Base-by-base conservation (phyloP, 2,888 invertebrate species). In the Euplexia lucipara region DNA sequence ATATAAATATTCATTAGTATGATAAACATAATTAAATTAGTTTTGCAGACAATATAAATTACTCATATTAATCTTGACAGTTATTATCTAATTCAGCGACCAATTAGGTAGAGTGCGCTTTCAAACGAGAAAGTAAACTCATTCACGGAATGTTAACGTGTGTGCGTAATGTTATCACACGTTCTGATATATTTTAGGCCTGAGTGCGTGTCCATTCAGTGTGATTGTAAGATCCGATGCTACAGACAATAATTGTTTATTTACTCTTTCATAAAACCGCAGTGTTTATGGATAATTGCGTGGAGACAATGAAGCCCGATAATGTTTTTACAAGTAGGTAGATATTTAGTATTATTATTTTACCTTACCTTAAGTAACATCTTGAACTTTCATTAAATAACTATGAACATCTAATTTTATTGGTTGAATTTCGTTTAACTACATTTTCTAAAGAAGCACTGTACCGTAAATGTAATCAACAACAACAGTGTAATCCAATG, bases 181-280 rank as follows among this genome's bases (percentile, higher is more conserved):
- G 66, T 58, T 37, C 51, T 41, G 44, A 65, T 75, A 53, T 67
- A 62, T 70, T 80, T 75, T 47, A 61, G 67, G 44, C 65, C 45
- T 58, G 72, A 67, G 63, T 70, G 80, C 72, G 80, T 77, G 71
- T 67, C 75, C 77, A 74, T 78, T 77, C 73, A 71, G 54, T 65
- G 49, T 81, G 80, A 84, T 80, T 78, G 68, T 66, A 69, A 73
- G 78, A 75, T 67, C 49, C 62, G 53, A 67, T 69, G 69, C 45
- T 32, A 56, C 39, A 53, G 66, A 70, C 5, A 3, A 3, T 76
- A 79, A 81, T 82, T 81, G 72, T 77, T 81, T 80, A 66, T 72
- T 83, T 71, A 74, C 52, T 20, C 20, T 75, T 57, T 72, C 52
- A 53, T 44, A 30, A 61, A 56, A 66, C 37, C 22, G 39, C n/a